Evolutionary conservation across 1,140 invertebrate genomes (phyloP).

Genomic region (Daktulosphaira vitifoliae): DNA sequence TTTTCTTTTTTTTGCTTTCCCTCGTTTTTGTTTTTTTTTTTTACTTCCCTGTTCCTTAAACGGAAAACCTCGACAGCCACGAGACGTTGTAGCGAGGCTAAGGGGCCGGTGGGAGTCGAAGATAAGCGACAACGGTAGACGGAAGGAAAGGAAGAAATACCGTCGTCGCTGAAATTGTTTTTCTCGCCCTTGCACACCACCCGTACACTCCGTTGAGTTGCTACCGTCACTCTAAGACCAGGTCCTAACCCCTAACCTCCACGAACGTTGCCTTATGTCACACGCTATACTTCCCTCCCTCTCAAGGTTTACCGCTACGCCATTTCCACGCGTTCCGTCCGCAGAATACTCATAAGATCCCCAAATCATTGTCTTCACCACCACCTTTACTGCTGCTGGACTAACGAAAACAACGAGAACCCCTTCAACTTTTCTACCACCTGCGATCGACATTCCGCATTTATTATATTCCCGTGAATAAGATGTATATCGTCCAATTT

Average conservation of each 20-base stretch:
- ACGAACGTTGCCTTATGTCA: neutral
- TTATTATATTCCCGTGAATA: constrained; percentile 24
- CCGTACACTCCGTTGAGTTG: neutral
- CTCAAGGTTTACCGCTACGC: neutral
- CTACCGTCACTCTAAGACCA: too few species aligned
- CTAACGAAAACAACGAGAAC: neutral
- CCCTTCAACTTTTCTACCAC: constrained; percentile 29
- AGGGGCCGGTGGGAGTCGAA: neutral
- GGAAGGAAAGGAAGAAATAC: neutral
- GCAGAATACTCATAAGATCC: neutral
- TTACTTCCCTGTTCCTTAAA: too few species aligned
- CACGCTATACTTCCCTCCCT: neutral
- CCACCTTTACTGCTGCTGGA: neutral
- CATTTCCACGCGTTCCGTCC: neutral
- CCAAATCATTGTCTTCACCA: neutral
- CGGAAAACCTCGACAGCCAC: too few species aligned
- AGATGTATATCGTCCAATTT: constrained; percentile 15
- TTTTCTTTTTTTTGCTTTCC: neutral
- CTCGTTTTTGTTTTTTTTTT: too few species aligned
- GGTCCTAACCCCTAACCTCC: neutral
- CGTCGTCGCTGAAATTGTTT: constrained; percentile 25
- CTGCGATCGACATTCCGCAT: constrained; percentile 29
- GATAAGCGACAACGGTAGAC: constrained; percentile 5
- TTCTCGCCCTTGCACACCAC: constrained; percentile 7
- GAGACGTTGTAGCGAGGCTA: neutral